phyloP scores from a whole-genome alignment of 2,797 vertebrate genomes.

The Sebastes elongatus region DNA sequence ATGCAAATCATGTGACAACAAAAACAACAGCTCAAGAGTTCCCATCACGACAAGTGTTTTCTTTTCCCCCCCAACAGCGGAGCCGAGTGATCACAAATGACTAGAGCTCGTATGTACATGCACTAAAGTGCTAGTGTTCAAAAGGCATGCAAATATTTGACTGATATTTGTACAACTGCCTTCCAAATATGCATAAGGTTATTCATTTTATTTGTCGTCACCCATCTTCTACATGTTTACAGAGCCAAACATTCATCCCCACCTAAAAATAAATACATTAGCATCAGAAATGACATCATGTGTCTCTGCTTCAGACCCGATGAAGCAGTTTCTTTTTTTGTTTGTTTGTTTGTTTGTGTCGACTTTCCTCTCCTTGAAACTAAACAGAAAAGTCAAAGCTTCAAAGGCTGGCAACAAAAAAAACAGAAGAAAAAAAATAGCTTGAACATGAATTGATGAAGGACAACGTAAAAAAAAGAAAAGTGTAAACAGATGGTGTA shows the following conservation, averaged over 20 bases:
- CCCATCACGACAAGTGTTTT: constrained; percentile 68
- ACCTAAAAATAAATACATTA: constrained; percentile 65
- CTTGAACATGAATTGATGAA: constrained; percentile 24
- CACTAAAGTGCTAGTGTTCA: constrained; percentile 92
- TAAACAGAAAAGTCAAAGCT: constrained; percentile 50
- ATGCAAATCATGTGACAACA: constrained; percentile 87
- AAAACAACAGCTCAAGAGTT: constrained; percentile 84
- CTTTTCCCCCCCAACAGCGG: constrained; percentile 62
- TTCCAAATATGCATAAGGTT: constrained; percentile 82
- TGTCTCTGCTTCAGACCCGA: constrained; percentile 65
- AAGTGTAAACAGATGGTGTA: constrained; percentile 51
- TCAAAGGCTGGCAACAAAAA: constrained; percentile 35
- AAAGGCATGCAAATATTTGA: constrained; percentile 89
- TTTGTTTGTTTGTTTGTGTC: constrained; percentile 37
- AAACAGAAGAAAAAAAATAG: constrained; percentile 19
- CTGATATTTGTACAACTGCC: constrained; percentile 84
- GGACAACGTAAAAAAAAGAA: constrained; percentile 36
- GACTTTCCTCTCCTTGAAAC: constrained; percentile 32
- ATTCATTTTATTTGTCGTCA: constrained; percentile 50
- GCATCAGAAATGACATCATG: constrained; percentile 82
- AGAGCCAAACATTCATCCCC: constrained; percentile 69
- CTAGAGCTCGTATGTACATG: constrained; percentile 90
- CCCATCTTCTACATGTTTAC: constrained; percentile 47
- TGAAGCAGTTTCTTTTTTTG: constrained; percentile 45
- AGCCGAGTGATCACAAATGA: constrained; percentile 80